These are phyloP conservation scores for Plutomurus gul DNA, from an alignment of 1,140 invertebrate genomes.

Conservation along the genomic window DNA sequence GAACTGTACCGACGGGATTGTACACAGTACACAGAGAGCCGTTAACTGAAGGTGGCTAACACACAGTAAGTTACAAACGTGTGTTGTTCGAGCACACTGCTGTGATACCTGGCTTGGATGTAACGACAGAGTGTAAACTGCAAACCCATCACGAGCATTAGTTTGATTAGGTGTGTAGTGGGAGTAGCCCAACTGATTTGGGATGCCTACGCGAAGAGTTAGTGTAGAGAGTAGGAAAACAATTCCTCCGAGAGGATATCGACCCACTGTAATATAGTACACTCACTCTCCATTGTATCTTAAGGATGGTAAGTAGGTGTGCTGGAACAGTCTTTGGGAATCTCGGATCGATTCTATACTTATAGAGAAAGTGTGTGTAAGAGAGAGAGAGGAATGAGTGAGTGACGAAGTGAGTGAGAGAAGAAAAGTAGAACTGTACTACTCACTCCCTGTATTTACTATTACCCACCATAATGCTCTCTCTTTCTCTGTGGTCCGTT, in stretches of 20 bases:
- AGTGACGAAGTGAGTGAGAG: neutral
- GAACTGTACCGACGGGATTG: too few species aligned
- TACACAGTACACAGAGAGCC: too few species aligned
- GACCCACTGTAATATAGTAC: constrained; percentile 13
- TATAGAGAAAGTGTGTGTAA: neutral
- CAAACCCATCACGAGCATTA: constrained; percentile 46
- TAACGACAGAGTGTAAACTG: neutral
- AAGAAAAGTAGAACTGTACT: neutral
- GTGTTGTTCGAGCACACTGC: too few species aligned
- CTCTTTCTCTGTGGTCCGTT: neutral
- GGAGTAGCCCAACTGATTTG: constrained; percentile 45
- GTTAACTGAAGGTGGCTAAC: too few species aligned
- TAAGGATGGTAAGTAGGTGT: too few species aligned
- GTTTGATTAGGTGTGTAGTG: constrained; percentile 49
- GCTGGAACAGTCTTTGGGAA: neutral
- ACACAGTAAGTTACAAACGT: too few species aligned
- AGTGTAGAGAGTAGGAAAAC: constrained; percentile 37
- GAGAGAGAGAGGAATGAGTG: neutral
- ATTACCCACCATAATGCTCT: neutral
- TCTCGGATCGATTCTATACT: constrained; percentile 23
- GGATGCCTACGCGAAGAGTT: constrained; percentile 30
- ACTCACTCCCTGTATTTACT: neutral
- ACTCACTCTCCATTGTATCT: too few species aligned
- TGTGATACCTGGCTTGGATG: too few species aligned
- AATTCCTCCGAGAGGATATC: constrained; percentile 36